Evolutionary conservation across 2,888 invertebrate genomes (phyloP).

Genomic region (Candidula unifasciata): DNA sequence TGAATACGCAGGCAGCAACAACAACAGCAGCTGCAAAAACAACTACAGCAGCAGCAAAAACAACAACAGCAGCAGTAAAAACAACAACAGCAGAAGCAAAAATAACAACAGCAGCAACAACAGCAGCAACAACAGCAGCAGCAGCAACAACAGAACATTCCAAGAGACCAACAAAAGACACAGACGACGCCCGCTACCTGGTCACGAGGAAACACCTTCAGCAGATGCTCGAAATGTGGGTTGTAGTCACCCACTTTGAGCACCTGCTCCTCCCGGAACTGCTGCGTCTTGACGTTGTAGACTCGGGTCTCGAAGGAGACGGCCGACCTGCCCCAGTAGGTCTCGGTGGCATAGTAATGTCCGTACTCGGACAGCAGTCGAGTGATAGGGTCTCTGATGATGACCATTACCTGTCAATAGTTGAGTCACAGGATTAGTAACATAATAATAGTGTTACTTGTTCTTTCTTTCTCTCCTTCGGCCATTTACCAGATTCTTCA

Average conservation of each 20-base stretch:
- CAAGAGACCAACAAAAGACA: not conserved
- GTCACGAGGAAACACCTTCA: constrained; percentile 40
- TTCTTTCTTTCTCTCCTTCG: too few relatives aligned
- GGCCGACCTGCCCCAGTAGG: constrained; percentile 42
- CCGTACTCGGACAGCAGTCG: constrained; percentile 98
- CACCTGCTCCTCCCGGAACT: constrained; percentile 25
- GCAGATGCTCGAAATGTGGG: constrained; percentile 44
- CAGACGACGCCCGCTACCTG: constrained; percentile 20
- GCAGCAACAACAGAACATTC: not conserved
- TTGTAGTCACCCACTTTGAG: constrained; percentile 47
- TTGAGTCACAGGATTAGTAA: not conserved
- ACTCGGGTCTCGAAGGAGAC: constrained; percentile 26
- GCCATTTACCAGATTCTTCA: too few relatives aligned
- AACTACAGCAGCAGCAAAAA: too few relatives aligned
- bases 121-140: not conserved
- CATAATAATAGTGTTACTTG: too few relatives aligned
- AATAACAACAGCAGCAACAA: not conserved
- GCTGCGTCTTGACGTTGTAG: constrained; percentile 13
- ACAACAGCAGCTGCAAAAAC: too few relatives aligned
- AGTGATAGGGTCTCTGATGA: constrained; percentile 96
- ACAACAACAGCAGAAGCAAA: too few relatives aligned
- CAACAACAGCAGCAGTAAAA: too few relatives aligned
- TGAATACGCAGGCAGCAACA: not conserved
- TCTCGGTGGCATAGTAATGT: constrained; percentile 79
- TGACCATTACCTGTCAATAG: constrained; percentile 82